Percentiles rank a stretch among this genome's conserved stretches.
Conservation (phyloP, 2,888 invertebrate species). For the Apantesis nais region DNA sequence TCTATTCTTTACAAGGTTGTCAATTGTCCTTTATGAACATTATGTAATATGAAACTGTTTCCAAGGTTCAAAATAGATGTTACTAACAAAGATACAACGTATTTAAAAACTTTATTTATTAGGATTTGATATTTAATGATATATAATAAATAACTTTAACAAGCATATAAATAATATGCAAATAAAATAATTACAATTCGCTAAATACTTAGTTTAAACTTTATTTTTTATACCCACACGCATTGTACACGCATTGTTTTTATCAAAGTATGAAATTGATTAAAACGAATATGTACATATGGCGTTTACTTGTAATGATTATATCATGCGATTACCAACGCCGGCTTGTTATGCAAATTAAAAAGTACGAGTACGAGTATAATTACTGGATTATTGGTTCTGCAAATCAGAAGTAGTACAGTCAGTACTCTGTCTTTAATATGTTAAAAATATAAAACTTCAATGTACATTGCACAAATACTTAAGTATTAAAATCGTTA, state of each 20-base stretch:
- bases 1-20: background rate
- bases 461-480: background rate
- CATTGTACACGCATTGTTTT: no score
- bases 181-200: background rate
- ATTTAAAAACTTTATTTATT: no score
- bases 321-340: slow-evolving; percentile 42
- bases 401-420: background rate
- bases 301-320: slow-evolving; percentile 28
- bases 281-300: background rate
- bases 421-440: background rate
- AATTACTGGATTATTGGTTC: slow-evolving; percentile 1
- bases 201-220: background rate
- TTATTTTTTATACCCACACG: background rate
- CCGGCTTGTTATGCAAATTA: slow-evolving; percentile 20
- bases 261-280: background rate
- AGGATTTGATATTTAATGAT: no score
- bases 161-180: background rate
- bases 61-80: no score
- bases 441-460: background rate
- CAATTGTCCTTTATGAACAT: background rate
- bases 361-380: slow-evolving; percentile 34
- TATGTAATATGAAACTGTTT: no score
- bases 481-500: background rate
- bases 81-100: no score
- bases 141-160: no score